Evolutionary conservation across 2,797 vertebrate genomes (phyloP), one percentile per base, ranked within the genome.

Genomic region (Gobio occitaniae): DNA sequence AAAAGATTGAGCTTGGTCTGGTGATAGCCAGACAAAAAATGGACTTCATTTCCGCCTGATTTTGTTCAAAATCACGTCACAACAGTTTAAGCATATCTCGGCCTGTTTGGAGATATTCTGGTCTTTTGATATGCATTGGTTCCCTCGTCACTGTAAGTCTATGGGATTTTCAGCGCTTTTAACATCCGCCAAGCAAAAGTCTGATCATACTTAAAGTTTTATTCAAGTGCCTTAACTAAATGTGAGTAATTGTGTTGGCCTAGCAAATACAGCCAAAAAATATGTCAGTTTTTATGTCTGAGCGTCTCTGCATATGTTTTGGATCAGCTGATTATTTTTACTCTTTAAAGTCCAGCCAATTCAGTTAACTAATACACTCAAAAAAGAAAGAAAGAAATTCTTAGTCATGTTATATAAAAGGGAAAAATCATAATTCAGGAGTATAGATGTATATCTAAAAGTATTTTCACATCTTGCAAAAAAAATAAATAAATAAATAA

Each of bases 261-360:
- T 7, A 44, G 41, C 25, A 48, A 59, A 72, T 63, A 68, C 38
- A 21, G 15, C 12, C 59, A 21, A 75, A 61, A 86, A 59, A 56
- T 0, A 77, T 59, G 56, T n/a, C 65, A 47, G 17, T 61, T 19
- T 79, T 83, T 68, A 52, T 72, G 48, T 69, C 41, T 63, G 47
- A 72, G 61, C n/a, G 47, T 71, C 69, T 38, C 63, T 47, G 66
- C 86, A 88, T 84, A 85, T 89, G 87, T 82, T 88, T 81, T 79
- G 36, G 77, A 88, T 88, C 83, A 87, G 44, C 19, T 83, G 52
- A 63, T 66, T 54, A 66, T 69, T 44, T 44, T 44, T 44, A 44
- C 48, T 81, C 61, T 72, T 82, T 88, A 56, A 89, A 88, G 78
- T 74, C 80, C 15, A 63, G 89, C 86, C 66, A 86, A 80, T 65